A percentile compares a stretch with the other conserved stretches of the same genome.
phyloP scores from a whole-genome alignment of 2,113 vertebrate species.

The Nibea albiflora region DNA sequence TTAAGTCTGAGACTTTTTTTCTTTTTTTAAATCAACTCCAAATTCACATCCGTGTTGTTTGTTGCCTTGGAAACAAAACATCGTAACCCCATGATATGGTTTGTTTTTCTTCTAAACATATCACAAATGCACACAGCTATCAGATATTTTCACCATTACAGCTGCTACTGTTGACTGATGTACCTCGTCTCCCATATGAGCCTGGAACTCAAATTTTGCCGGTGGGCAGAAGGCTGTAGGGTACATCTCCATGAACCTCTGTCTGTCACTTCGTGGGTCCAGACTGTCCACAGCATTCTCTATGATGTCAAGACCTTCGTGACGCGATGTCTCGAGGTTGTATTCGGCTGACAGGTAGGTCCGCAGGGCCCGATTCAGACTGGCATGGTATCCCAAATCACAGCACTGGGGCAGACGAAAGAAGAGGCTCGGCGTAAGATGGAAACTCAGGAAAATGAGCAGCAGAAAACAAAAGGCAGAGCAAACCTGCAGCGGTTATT shows the following conservation, averaged over 20 bases:
- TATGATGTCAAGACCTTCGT: constrained; percentile 97
- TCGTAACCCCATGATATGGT: background rate
- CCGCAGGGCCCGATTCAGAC: constrained; percentile 94
- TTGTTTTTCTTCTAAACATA: background rate
- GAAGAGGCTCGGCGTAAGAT: background rate
- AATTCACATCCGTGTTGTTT: background rate
- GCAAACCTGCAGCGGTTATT: no score
- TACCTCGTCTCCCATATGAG: constrained; percentile 99
- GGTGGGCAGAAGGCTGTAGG: constrained; percentile 96
- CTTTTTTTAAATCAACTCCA: constrained; percentile 14
- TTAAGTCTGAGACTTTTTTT: constrained; percentile 39
- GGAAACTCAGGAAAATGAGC: background rate
- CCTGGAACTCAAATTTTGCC: constrained; percentile 95
- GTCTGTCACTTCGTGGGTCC: constrained; percentile 96
- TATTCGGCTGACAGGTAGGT: constrained; percentile 98
- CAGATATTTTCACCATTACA: background rate
- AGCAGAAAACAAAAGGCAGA: background rate
- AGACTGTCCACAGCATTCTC: constrained; percentile 98
- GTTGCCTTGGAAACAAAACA: background rate
- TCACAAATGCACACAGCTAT: background rate
- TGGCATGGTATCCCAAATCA: constrained; percentile 97
- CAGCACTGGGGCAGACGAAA: constrained; percentile 87
- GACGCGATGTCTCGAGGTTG: constrained; percentile 98
- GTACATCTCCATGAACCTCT: constrained; percentile 99
- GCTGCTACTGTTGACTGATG: no score